These are phyloP conservation scores for Himalopsyche kuldschensis DNA, from an alignment of 2,888 invertebrate species.

Conservation along the genomic window DNA sequence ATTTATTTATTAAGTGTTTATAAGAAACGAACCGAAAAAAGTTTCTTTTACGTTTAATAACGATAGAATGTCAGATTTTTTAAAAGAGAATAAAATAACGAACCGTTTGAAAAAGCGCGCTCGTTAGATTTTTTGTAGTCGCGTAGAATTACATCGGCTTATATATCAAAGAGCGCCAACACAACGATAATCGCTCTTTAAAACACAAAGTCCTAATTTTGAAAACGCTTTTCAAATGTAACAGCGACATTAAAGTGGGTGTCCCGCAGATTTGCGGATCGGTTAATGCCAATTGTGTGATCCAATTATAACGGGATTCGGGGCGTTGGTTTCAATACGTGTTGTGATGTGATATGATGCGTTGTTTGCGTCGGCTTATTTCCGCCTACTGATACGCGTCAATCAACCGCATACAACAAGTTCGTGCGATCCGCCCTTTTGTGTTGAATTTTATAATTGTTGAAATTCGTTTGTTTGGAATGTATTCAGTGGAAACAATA, in stretches of 20 bases:
- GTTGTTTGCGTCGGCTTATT: conserved; percentile 5
- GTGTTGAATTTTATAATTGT: neutral
- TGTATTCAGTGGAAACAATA: neutral
- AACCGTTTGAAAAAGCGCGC: too few relatives aligned
- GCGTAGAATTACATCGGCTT: neutral
- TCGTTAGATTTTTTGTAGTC: neutral
- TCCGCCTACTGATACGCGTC: conserved; percentile 4
- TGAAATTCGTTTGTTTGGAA: neutral
- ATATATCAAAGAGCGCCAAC: neutral
- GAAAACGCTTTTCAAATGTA: neutral
- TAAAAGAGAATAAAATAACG: too few relatives aligned
- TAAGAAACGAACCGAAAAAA: too few relatives aligned
- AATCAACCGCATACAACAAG: neutral
- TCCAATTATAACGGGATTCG: conserved; percentile 6
- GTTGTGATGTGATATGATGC: neutral
- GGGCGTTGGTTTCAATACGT: neutral
- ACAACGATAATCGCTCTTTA: neutral
- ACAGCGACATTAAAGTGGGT: neutral
- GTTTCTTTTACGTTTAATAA: too few relatives aligned
- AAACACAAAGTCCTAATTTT: neutral
- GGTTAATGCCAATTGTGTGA: neutral
- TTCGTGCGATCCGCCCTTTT: neutral
- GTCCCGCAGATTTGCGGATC: neutral
- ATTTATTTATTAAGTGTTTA: too few relatives aligned
- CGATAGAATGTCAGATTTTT: too few relatives aligned